Percentiles rank a stretch among this genome's conserved stretches.
Conservation (phyloP, 2,888 invertebrate species). For the Strigamia maritima region DNA sequence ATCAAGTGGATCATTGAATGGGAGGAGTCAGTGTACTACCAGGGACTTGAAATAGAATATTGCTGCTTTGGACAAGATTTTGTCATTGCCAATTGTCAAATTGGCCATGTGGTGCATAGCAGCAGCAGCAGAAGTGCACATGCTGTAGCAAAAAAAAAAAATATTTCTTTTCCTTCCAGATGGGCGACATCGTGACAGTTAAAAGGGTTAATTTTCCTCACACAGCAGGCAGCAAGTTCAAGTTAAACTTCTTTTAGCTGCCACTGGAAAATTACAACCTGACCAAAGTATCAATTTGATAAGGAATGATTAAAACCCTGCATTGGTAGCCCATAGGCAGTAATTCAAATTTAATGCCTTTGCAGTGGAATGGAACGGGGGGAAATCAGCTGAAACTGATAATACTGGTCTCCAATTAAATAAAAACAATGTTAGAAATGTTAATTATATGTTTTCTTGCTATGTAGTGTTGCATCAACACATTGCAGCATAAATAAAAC, state of each 20-base stretch:
- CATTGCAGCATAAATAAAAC: too few relatives aligned
- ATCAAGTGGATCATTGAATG: slow-evolving; percentile 34
- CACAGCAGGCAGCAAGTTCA: neutral
- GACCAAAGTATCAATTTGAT: slow-evolving; percentile 18
- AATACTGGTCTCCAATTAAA: too few relatives aligned
- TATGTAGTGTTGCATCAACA: too few relatives aligned
- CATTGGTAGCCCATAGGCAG: too few relatives aligned
- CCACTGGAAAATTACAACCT: slow-evolving; percentile 17
- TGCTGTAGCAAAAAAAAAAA: neutral
- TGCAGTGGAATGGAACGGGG: too few relatives aligned
- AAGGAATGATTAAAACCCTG: neutral
- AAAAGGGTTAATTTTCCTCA: slow-evolving; percentile 5
- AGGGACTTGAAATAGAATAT: slow-evolving; percentile 28
- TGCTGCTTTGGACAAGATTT: slow-evolving; percentile 29
- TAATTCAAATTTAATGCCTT: too few relatives aligned
- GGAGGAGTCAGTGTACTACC: slow-evolving; percentile 26
- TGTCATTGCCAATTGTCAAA: slow-evolving; percentile 22
- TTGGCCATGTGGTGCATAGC: slow-evolving; percentile 11
- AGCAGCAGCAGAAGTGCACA: neutral
- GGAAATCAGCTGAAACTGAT: too few relatives aligned
- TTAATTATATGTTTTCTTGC: too few relatives aligned
- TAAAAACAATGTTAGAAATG: too few relatives aligned
- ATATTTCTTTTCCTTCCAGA: slow-evolving; percentile 20
- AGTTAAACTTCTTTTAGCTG: neutral
- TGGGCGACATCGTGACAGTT: neutral